Evolutionary conservation across 2,113 vertebrate species (phyloP), one percentile per base, ranked within the genome.

Genomic region (Perca flavescens): DNA sequence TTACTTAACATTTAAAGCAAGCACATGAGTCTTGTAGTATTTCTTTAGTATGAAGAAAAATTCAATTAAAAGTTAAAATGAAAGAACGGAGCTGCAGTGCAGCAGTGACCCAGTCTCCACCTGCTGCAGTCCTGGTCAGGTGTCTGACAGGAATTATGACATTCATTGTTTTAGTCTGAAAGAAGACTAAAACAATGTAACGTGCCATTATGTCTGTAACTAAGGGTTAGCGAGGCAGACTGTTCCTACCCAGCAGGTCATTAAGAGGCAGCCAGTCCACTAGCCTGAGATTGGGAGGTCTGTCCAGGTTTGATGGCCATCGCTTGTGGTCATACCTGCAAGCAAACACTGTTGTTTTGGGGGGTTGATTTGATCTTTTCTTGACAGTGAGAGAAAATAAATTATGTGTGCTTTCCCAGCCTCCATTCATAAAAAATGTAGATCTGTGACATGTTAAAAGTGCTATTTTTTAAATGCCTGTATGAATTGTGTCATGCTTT

Each of bases 211-310:
- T 49, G 36, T 67, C 50, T 63, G 31, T 62, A 54, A 60, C 16
- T 75, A 65, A 66, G 13, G 17, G 9, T 68, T 40, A 47, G 14
- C 61, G 22, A 56, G 3, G 1, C 6, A 65, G 12, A 65, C 4
- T 47, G 50, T 61, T 63, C 69, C 47, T 49, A 94, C 88, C 86
- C 49, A 93, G 67, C 52, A 76, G 36, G 74, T 96, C 88, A 78
- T 95, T 90, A n/a, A 87, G 83, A 63, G 83, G 80, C 10, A 94
- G 76, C 91, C 74, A 90, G 58, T 89, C 83, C 79, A 77, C 62
- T 5, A 90, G 67, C 50, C 76, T 92, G 34, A 93, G 31, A 68
- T 89, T 94, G 15, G 81, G 72, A 46, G 91, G 77, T 62, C 72
- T 71, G 57, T 84, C 85, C 64, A 95, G 28, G 12, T 93, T 78